Evolutionary conservation across 2,113 vertebrate genomes (phyloP), one percentile per base, ranked within the genome.

Genomic region (Falco punctatus): DNA sequence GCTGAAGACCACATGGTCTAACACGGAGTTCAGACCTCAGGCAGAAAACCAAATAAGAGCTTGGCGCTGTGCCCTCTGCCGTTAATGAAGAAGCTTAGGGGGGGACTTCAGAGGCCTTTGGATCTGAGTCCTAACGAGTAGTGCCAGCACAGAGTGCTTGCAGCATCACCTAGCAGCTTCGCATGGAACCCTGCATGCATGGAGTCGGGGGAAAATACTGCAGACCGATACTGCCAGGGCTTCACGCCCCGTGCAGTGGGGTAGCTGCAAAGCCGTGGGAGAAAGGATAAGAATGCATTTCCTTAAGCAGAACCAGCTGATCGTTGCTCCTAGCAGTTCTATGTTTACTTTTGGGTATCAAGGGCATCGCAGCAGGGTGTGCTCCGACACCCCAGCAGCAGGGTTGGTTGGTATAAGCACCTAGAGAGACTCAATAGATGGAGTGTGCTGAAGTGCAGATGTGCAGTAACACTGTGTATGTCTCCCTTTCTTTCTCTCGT

Each of bases 401-500:
- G 70, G 13, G 70, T 54, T 90, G 13, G 70, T 54, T 90, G 70
- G 33, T 61, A 14, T 74, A 51, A 84, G 89, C 75, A 88, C 46
- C 35, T 20, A 32, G 30, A n/a, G 70, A 64, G 88, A 69, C 80
- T 64, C 22, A 22, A 17, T 58, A 30, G 22, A 17, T 33, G 28
- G 46, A 81, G 55, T 5, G 1, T 90, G 64, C 23, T 69, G 3
- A 94, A 71, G 18, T 71, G 38, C 74, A 73, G 55, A 24, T n/a
- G 90, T 22, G 30, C 90, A 44, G 55, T 88, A 75, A 54, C 44
- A 5, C 57, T 69, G n/a, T 17, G 19, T 71, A 7, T 79, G 46
- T 85, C 46, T 88, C 38, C 55, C 58, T 92, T 52, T 86, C 49
- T 81, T 86, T 95, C 90, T 97, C 91, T 95, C 70, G 51, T 97